phyloP scores from a whole-genome alignment of 2,888 invertebrate genomes.

The Drosophila peninsularis region DNA sequence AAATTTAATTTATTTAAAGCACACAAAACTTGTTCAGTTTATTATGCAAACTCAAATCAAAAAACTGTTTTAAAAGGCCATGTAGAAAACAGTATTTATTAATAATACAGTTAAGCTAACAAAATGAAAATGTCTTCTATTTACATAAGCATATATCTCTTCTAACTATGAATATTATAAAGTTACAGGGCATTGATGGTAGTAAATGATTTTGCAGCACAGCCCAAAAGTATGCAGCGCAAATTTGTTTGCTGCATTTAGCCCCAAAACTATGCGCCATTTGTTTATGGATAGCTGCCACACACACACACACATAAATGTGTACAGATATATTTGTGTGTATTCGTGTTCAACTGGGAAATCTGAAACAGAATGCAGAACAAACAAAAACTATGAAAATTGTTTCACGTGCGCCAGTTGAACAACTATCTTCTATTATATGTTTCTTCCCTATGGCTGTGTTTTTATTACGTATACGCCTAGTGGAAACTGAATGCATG shows the following conservation, averaged over 20 bases:
- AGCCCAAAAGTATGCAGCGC: slow-evolving; percentile 47
- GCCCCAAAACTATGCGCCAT: slow-evolving; percentile 48
- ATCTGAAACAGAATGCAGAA: slow-evolving; percentile 17
- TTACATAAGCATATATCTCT: no score
- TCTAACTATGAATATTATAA: no score
- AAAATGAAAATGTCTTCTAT: no score
- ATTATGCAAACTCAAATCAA: no score
- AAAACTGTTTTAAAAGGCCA: no score
- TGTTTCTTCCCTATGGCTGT: no score
- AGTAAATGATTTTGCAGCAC: slow-evolving; percentile 18
- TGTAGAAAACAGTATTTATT: no score
- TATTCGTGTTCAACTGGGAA: slow-evolving; percentile 15
- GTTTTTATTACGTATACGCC: slow-evolving; percentile 25
- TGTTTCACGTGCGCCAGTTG: slow-evolving; percentile 12
- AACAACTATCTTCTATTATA: not conserved
- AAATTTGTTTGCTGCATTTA: slow-evolving; percentile 31
- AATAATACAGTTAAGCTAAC: no score
- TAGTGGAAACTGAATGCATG: slow-evolving; percentile 15
- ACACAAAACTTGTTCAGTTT: no score
- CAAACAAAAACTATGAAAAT: slow-evolving; percentile 18
- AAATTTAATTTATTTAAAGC: no score
- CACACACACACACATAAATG: not conserved
- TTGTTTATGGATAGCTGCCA: slow-evolving; percentile 22
- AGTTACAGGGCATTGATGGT: not conserved
- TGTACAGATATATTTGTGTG: not conserved